A percentile compares a stretch with the other conserved stretches of the same genome.
phyloP scores from a whole-genome alignment of 2,888 invertebrate genomes.

The Syritta pipiens region DNA sequence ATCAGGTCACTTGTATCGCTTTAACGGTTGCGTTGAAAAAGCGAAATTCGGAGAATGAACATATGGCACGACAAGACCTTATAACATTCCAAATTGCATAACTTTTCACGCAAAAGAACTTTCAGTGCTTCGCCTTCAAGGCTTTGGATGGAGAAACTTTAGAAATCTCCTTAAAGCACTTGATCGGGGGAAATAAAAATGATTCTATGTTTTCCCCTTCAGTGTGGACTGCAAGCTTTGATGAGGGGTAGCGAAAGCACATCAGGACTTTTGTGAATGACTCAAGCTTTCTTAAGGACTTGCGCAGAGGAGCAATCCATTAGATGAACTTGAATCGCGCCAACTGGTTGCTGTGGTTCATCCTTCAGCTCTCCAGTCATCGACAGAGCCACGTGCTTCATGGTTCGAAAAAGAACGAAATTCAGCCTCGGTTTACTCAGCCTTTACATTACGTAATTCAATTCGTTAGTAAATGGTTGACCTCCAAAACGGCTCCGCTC shows the following conservation, averaged over 20 bases:
- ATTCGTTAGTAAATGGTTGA: background rate
- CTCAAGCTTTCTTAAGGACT: background rate
- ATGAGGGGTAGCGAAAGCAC: background rate
- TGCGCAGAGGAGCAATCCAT: conserved; percentile 33
- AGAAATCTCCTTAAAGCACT: background rate
- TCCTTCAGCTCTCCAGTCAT: conserved; percentile 14
- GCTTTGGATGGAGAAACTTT: background rate
- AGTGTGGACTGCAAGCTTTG: conserved; percentile 19
- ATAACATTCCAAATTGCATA: conserved; percentile 44
- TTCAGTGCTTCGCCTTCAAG: too few relatives aligned
- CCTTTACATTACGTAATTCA: conserved; percentile 39
- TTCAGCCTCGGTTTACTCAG: background rate
- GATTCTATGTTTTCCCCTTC: conserved; percentile 52
- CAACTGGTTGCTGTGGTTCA: conserved; percentile 52
- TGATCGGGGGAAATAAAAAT: background rate
- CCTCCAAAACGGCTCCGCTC: background rate
- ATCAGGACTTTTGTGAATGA: conserved; percentile 26
- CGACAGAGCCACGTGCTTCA: conserved; percentile 39
- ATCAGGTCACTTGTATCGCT: conserved; percentile 35
- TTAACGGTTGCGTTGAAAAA: conserved; percentile 39
- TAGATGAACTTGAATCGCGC: conserved; percentile 43
- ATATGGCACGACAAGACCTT: conserved; percentile 39
- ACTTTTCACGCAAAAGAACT: too few relatives aligned
- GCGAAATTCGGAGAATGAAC: conserved; percentile 44
- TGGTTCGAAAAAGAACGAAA: background rate